Conservation (phyloP, 1,140 invertebrate species). For the Drosophila pectinifera region DNA sequence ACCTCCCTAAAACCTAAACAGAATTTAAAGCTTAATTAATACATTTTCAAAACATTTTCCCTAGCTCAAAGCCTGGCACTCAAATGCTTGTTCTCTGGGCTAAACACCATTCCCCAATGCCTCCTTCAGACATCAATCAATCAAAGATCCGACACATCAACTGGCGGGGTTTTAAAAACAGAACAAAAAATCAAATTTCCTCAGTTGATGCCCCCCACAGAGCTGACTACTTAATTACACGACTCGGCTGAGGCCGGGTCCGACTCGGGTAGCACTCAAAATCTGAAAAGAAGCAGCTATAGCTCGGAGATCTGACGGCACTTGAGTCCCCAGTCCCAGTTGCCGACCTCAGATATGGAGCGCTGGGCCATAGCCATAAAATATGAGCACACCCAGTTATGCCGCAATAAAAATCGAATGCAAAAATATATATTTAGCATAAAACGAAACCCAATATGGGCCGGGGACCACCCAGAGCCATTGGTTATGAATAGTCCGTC, state of each 20-base stretch:
- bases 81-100: background rate
- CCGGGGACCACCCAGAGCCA: constrained; percentile 64
- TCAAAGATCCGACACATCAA: constrained; percentile 57
- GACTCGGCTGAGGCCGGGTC: constrained; percentile 35
- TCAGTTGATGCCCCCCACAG: constrained; percentile 54
- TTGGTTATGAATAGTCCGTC: constrained; percentile 32
- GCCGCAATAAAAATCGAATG: constrained; percentile 71
- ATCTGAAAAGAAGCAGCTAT: constrained; percentile 30
- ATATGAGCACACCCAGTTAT: constrained; percentile 62
- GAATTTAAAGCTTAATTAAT: background rate
- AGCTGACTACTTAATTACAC: constrained; percentile 77
- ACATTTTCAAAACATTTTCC: background rate
- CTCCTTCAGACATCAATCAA: constrained; percentile 56
- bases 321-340: constrained; percentile 20
- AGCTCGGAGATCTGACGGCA: constrained; percentile 38
- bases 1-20: background rate
- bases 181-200: constrained; percentile 15
- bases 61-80: background rate
- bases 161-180: constrained; percentile 13
- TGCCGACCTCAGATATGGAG: constrained; percentile 29
- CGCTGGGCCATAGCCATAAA: constrained; percentile 64
- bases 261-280: constrained; percentile 44
- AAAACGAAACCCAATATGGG: constrained; percentile 72
- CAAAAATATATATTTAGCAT: constrained; percentile 57
- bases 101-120: constrained; percentile 17